Conservation (phyloP, 2,113 vertebrate genomes). For the Aphyosemion australe region DNA sequence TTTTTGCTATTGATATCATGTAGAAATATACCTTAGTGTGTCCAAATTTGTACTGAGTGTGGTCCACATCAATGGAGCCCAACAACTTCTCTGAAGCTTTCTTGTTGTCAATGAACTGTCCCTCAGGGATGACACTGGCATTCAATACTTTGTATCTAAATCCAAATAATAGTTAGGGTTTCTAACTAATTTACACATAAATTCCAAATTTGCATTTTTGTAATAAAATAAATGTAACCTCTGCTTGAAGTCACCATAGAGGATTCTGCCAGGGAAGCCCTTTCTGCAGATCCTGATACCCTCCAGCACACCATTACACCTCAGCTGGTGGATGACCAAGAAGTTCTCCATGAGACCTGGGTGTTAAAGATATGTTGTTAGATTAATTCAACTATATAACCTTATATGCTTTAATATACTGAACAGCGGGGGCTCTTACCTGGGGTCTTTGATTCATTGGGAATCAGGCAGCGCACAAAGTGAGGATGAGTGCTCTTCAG, state of each 20-base stretch:
- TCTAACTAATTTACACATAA: neutral
- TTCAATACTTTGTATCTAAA: conserved; percentile 81
- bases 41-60: conserved; percentile 89
- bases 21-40: conserved; percentile 81
- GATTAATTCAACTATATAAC: neutral
- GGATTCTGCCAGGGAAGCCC: conserved; percentile 71
- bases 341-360: conserved; percentile 65
- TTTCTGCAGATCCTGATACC: conserved; percentile 74
- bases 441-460: conserved; percentile 28
- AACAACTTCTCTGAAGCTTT: conserved; percentile 88
- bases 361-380: neutral
- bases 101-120: conserved; percentile 89
- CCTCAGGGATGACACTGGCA: conserved; percentile 84
- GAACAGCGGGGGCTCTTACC: neutral
- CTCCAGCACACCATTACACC: conserved; percentile 70
- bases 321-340: conserved; percentile 71
- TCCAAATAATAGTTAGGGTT: neutral
- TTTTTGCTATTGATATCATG: neutral
- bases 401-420: neutral
- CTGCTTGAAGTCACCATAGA: conserved; percentile 69
- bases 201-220: neutral
- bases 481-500: conserved; percentile 46
- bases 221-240: conserved; percentile 2
- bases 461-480: conserved; percentile 44
- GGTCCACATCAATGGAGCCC: conserved; percentile 87